phyloP scores from a whole-genome alignment of 35 echinoderm and acorn worm genomes.

The Stichopus chloronotus region DNA sequence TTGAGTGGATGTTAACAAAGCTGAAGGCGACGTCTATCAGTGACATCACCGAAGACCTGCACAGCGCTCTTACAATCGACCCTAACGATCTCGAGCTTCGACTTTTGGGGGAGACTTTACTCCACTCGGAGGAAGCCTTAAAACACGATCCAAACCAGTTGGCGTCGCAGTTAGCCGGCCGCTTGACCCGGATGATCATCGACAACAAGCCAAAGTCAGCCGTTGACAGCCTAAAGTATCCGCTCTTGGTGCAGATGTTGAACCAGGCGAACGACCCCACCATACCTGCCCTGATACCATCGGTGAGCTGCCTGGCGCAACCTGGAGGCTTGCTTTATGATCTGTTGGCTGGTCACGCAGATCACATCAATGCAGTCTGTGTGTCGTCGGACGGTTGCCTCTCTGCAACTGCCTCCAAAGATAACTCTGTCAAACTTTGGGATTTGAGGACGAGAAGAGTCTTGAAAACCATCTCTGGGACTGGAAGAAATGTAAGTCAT shows the following conservation, averaged over 20 bases:
- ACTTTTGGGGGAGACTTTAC: conserved; percentile 76
- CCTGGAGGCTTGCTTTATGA: conserved; percentile 92
- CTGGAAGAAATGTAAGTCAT: conserved; percentile 67
- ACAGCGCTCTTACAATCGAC: conserved; percentile 79
- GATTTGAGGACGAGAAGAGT: conserved; percentile 88
- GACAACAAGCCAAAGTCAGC: conserved; percentile 84
- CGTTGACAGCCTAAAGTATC: conserved; percentile 84
- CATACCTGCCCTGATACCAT: conserved; percentile 81
- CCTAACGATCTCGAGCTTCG: conserved; percentile 82
- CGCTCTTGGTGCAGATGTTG: conserved; percentile 62
- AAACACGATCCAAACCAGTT: conserved; percentile 79
- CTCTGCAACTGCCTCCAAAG: conserved; percentile 82
- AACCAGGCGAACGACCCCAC: conserved; percentile 59
- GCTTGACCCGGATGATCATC: conserved; percentile 70
- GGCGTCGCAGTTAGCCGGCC: conserved; percentile 82
- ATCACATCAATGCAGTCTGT: conserved; percentile 86
- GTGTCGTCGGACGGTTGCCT: conserved; percentile 56
- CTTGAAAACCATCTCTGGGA: conserved; percentile 76
- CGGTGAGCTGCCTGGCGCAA: conserved; percentile 78
- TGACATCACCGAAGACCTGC: conserved; percentile 71
- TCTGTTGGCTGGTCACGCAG: conserved; percentile 87
- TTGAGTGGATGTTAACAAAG: conserved; percentile 86
- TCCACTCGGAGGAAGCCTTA: conserved; percentile 68
- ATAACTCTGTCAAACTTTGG: conserved; percentile 87
- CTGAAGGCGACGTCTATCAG: conserved; percentile 73